phyloP scores from a whole-genome alignment of 1,140 invertebrate species.

The Caenorhabditis latens region DNA sequence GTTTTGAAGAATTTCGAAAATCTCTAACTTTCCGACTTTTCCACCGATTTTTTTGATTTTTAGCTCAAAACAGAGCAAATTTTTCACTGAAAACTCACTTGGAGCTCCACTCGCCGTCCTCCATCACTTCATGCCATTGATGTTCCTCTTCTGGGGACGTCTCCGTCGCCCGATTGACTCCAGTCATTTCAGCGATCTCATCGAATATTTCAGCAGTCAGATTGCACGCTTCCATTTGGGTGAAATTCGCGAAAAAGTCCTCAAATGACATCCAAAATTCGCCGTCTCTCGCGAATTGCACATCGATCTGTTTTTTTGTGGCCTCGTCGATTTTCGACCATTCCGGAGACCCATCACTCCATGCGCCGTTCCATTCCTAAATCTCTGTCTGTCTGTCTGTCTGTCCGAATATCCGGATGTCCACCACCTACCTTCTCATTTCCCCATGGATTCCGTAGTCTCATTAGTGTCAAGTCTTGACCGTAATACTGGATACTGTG shows the following conservation, averaged over 20 bases:
- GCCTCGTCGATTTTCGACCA: slow-evolving; percentile 94
- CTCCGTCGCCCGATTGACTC: slow-evolving; percentile 87
- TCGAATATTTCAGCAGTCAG: slow-evolving; percentile 92
- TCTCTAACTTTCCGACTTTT: too few relatives aligned
- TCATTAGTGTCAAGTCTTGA: slow-evolving; percentile 83
- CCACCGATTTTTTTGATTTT: neutral
- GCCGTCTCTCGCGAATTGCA: slow-evolving; percentile 94
- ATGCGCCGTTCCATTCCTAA: slow-evolving; percentile 96
- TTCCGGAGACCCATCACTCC: slow-evolving; percentile 91
- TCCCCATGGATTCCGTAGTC: slow-evolving; percentile 96
- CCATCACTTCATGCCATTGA: slow-evolving; percentile 35
- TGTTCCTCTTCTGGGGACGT: slow-evolving; percentile 83
- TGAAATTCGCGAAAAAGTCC: slow-evolving; percentile 79
- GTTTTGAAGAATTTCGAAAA: too few relatives aligned
- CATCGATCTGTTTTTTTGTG: slow-evolving; percentile 87
- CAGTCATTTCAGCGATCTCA: slow-evolving; percentile 80
- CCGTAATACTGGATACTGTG: slow-evolving; percentile 84
- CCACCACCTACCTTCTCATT: slow-evolving; percentile 82
- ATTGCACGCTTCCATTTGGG: slow-evolving; percentile 91
- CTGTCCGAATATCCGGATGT: neutral
- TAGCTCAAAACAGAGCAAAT: neutral
- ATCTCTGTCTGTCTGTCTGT: neutral
- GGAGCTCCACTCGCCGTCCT: slow-evolving; percentile 3
- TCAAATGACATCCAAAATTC: slow-evolving; percentile 82
- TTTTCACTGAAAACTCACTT: neutral